Evolutionary conservation across 1,140 invertebrate genomes (phyloP), one percentile per base, ranked within the genome.

Genomic region (Megalonaias nervosa): DNA sequence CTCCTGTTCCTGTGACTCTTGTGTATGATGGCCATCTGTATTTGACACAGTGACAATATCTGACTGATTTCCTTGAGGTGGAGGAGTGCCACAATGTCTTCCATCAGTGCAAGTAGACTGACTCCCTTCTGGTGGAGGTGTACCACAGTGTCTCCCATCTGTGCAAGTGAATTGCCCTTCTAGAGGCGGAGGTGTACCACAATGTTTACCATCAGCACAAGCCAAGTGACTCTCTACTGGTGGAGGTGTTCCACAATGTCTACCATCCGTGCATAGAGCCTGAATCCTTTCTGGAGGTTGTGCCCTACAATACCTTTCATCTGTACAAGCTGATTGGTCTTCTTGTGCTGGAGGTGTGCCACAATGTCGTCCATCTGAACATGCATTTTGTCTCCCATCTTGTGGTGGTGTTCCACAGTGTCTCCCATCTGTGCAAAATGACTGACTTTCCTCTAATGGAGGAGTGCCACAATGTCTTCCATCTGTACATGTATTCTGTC

Each of bases 141-240:
- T 77, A 21, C 75, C 75, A 77, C 75, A 77, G 56, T 77, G 75
- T 21, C 66, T 77, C 38, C 75, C 75, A 77, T 77, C 75, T 66
- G 60, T 38, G 60, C 75, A 77, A 9, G 38, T 48, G 11, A 9
- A 11, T 48, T 48, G 38, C 38, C 11, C 38, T 64, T 74, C 73
- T 55, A 2, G 21, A 14, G 74, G 74, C 17, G 75, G 75, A 61
- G 75, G 75, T 23, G 75, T 77, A 15, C 75, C 75, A 77, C 68
- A 77, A 58, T 77, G 75, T 12, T 72, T 71, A 26, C 70, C 75
- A 77, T 77, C 75, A 58, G 61, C 60, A 71, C 76, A 73, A 56
- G 16, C 31, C 9, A 48, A 48, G 38, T 48, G 38, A 48, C 38
- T 12, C 2, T 48, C 14, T 11, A 57, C 6, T 55, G 73, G 73